Evolutionary conservation across 2,113 vertebrate species (phyloP), one percentile per base, ranked within the genome.

Genomic region (Peucedramus taeniatus): DNA sequence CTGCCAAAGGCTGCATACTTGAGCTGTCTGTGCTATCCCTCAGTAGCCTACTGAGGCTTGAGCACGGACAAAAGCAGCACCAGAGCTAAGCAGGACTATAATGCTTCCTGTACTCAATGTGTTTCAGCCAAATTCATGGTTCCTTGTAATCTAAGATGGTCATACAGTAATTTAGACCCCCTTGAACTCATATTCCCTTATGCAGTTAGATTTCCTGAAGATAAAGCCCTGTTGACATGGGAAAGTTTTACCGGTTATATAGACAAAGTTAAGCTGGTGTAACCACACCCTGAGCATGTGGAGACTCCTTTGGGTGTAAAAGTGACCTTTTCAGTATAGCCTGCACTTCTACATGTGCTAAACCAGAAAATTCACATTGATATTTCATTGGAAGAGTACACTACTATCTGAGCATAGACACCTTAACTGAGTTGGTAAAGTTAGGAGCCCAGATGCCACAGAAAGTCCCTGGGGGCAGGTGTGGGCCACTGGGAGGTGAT

Each of bases 181-280:
- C 94, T 95, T 93, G 61, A 92, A 94, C 89, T 95, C 42, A 47
- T 70, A 96, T 92, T 95, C 92, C 91, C 93, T 31, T 87, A 83
- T 79, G 92, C 71, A 90, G 83, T 90, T 90, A 93, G 95, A 96
- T 94, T 95, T 97, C 95, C 94, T 94, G 95, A 90, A 93, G 94
- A 94, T 92, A 96, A 93, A 94, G 49, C 69, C 80, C 77, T 93
- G 93, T 89, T 96, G 95, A 96, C 90, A 87, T 94, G 94, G 93
- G 92, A 96, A 96, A 95, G 72, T 93, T 96, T 94, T 88, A 66
- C 93, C 0, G 1, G 44, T 90, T 94, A 71, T 64, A 60, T 8
- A 47, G 93, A 95, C 22, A 78, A 66, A 95, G 19, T 78, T 59
- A 78, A 90, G 51, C 71, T 86, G 83, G 40, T 59, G 40, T 81